Conservation (phyloP, 2,113 vertebrate genomes). For the Phrynocephalus versicolor region DNA sequence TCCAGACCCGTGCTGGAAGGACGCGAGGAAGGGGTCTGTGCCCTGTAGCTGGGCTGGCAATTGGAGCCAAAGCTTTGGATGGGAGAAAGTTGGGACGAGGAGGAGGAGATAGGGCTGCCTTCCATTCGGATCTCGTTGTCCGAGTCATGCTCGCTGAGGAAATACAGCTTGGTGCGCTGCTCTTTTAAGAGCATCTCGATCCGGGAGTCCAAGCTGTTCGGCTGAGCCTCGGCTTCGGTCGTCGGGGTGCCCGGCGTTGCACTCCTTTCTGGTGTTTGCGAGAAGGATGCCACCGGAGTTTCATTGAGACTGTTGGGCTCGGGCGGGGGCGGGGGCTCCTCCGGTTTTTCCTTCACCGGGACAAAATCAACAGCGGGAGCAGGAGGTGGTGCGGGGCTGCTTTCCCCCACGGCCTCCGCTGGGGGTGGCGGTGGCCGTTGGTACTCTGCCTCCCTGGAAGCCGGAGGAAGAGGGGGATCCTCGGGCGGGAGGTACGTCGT, state of each 20-base stretch:
- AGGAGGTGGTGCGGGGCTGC: conserved; percentile 53
- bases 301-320: conserved; percentile 82
- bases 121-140: conserved; percentile 93
- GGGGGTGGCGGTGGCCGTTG: conserved; percentile 74
- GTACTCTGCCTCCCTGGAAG: conserved; percentile 84
- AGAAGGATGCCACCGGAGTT: conserved; percentile 74
- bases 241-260: conserved; percentile 88
- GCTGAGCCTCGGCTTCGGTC: conserved; percentile 84
- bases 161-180: conserved; percentile 93
- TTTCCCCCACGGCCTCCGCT: conserved; percentile 65
- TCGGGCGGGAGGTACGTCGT: conserved; percentile 79
- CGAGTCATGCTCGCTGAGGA: conserved; percentile 88
- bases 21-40: conserved; percentile 78
- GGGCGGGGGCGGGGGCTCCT: conserved; percentile 84
- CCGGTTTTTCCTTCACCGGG: conserved; percentile 82
- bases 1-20: conserved; percentile 93
- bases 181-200: conserved; percentile 99
- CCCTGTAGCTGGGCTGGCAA: conserved; percentile 76
- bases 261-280: conserved; percentile 85
- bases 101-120: conserved; percentile 95
- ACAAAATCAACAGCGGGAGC: conserved; percentile 73
- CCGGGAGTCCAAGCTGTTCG: conserved; percentile 94
- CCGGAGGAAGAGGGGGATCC: conserved; percentile 79
- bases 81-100: conserved; percentile 94
- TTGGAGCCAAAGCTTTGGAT: conserved; percentile 80